Base-by-base conservation (phyloP, 2,888 invertebrate genomes). In the Cephus spinipes region DNA sequence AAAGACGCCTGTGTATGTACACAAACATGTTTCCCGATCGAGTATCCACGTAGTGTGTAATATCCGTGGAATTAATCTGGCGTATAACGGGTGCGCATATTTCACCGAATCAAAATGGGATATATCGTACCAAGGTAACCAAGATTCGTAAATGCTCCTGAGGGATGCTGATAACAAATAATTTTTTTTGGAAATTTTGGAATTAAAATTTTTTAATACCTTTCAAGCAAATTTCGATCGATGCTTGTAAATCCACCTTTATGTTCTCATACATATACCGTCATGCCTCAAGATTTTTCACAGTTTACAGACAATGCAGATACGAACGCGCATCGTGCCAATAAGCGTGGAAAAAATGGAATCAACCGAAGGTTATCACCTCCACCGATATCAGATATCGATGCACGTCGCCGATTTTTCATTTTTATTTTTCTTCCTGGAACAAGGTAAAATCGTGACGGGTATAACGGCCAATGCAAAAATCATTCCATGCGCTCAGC, bases 391-490 rank as follows among this genome's bases (percentile, higher is more conserved):
- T 71, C 15, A 33, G 71, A 31, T 71, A 32, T 71, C 32, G 32
- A 71, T 71, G 31, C 40, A 23, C 23, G 40, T 55, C 9, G 9
- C 2, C 23, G 9, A 2, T 40, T 23, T 55, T 15, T 40, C 1
- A 40, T 40, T 15, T 40, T 40, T 40, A 12, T 40, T 40, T 55
- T 6, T 55, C 9, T 9, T 23, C 40, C 6, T 55, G 23, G 23
- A 55, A 55, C 6, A 23, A 71, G 31, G 71, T 30, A 33, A 71
- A 71, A 15, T 71, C 71, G 71, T 71, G 71, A 71, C 71, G 71
- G 71, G 11, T 12, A 23, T 32, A 9, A 3, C 30, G 3, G 40
- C 23, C 0, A 30, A 32, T 30, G 71, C 71, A 33, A 71, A 71
- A 71, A 71, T 71, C 30, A 71, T 32, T 12, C 9, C 4, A 33